Percentiles rank a stretch among this genome's conserved stretches.
These are phyloP conservation scores for Cyanistes caeruleus DNA, from an alignment of 2,113 vertebrate genomes.

Conservation along the genomic window DNA sequence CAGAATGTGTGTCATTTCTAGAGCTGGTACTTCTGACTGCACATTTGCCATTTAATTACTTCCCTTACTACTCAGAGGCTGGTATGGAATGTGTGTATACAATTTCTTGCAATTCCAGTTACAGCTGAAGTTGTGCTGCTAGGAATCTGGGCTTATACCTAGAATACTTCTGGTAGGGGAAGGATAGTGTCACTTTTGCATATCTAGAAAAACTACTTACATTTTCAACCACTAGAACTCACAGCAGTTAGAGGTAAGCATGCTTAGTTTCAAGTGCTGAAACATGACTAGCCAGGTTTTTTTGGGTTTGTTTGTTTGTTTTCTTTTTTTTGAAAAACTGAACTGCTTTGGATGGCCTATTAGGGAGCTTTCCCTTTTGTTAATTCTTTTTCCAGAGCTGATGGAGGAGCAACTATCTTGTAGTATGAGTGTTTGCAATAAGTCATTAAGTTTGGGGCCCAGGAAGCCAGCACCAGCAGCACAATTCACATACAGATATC, in stretches of 20 bases:
- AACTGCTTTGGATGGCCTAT: neutral
- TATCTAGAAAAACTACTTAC: neutral
- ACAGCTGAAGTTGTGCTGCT: neutral
- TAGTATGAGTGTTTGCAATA: neutral
- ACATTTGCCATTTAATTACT: neutral
- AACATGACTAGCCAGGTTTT: neutral
- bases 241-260: fast-evolving
- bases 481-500: neutral
- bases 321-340: neutral
- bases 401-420: neutral
- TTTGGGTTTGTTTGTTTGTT: neutral
- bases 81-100: neutral
- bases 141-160: neutral
- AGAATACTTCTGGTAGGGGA: neutral
- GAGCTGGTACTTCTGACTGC: neutral
- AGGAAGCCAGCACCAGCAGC: neutral
- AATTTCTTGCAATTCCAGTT: neutral
- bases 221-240: neutral
- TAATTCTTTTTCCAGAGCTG: neutral
- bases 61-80: neutral
- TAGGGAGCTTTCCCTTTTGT: neutral
- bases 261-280: neutral
- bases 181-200: neutral
- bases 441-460: neutral
- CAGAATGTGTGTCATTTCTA: neutral